Conservation (phyloP, 2,113 vertebrate species). For the Formicarius rufipectus region DNA sequence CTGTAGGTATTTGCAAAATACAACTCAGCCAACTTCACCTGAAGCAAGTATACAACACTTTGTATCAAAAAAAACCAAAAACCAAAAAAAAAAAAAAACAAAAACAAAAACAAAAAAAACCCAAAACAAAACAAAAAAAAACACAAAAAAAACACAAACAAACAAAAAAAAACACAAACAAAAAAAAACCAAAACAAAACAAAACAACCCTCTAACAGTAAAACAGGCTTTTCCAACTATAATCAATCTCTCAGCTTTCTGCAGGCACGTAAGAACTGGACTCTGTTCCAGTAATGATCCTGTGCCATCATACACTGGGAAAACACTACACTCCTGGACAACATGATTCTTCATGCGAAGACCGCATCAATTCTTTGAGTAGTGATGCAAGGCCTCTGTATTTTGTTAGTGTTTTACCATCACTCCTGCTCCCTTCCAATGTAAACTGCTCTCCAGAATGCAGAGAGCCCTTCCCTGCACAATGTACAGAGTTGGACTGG, state of each 20-base stretch:
- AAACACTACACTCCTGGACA: not conserved
- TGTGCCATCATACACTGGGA: not conserved
- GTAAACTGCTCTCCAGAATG: not conserved
- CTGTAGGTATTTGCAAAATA: not conserved
- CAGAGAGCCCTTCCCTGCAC: not conserved
- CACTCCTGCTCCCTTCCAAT: not conserved
- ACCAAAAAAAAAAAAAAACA: no score
- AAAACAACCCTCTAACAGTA: no score
- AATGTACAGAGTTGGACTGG: not conserved
- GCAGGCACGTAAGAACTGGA: not conserved
- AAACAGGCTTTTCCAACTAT: conserved; percentile 1
- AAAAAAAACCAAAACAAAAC: no score
- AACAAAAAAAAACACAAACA: no score
- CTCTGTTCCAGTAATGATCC: not conserved
- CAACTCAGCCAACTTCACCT: not conserved
- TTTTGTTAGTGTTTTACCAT: not conserved
- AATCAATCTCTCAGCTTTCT: not conserved
- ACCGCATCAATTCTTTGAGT: not conserved
- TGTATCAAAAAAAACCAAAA: not conserved
- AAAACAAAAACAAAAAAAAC: no score
- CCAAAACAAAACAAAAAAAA: no score
- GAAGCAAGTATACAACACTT: not conserved
- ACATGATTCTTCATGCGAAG: not conserved
- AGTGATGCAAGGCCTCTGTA: not conserved
- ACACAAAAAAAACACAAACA: no score